Evolutionary conservation across 1,140 invertebrate species (phyloP).

Genomic region (Ceratitis capitata): DNA sequence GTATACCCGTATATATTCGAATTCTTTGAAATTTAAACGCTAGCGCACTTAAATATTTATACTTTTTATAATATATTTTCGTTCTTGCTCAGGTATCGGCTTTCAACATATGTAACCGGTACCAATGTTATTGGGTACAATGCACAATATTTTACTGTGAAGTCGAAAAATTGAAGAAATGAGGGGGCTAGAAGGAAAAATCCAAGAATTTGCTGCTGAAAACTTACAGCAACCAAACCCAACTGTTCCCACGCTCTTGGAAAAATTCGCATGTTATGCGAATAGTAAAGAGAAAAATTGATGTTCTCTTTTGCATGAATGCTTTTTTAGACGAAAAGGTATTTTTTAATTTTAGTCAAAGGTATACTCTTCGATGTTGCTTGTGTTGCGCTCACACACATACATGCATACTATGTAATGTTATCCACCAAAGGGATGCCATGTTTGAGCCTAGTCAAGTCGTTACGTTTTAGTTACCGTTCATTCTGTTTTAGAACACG

Average conservation of each 20-base stretch:
- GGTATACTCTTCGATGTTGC: neutral
- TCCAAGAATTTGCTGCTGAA: too few relatives aligned
- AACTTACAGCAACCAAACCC: too few relatives aligned
- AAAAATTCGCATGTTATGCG: neutral
- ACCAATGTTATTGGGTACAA: too few relatives aligned
- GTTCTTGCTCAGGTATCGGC: too few relatives aligned
- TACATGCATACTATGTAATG: neutral
- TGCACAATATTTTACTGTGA: too few relatives aligned
- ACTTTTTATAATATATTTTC: too few relatives aligned
- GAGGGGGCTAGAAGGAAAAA: neutral
- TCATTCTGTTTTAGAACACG: neutral
- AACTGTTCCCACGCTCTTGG: neutral
- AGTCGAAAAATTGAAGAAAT: too few relatives aligned
- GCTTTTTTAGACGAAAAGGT: neutral
- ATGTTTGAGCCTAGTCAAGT: constrained; percentile 2
- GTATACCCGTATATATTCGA: too few relatives aligned
- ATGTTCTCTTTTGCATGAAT: neutral
- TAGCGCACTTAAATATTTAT: too few relatives aligned
- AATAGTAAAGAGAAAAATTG: neutral
- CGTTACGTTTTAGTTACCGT: neutral
- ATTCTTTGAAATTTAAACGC: too few relatives aligned
- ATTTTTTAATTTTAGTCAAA: neutral
- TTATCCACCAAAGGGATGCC: neutral
- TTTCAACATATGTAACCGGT: too few relatives aligned
- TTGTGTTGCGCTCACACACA: neutral